Conservation (phyloP, 2,797 vertebrate genomes). For the Enteromius afrohamiltoni region DNA sequence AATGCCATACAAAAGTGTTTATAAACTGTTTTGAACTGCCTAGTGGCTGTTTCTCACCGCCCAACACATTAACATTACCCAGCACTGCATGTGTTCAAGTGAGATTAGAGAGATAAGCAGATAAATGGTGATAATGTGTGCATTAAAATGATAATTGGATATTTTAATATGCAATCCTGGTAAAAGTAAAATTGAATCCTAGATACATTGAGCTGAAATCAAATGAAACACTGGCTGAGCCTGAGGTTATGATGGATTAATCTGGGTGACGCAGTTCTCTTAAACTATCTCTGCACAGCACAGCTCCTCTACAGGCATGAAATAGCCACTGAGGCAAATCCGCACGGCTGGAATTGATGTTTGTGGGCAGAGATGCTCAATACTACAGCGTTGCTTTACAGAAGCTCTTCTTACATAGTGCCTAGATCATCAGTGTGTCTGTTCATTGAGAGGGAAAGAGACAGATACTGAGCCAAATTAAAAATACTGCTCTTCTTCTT, state of each 20-base stretch:
- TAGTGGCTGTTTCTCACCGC: background rate
- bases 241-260: constrained; percentile 7
- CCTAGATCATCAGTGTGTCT: background rate
- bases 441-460: background rate
- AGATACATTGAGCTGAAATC: background rate
- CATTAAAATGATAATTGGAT: constrained; percentile 7
- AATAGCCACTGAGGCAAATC: constrained; percentile 5
- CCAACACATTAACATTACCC: background rate
- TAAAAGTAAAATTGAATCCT: background rate
- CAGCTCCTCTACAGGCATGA: constrained; percentile 22
- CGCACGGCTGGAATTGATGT: background rate
- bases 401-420: background rate
- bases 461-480: background rate
- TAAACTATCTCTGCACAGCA: constrained; percentile 3
- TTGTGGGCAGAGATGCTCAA: constrained; percentile 1
- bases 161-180: background rate
- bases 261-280: background rate
- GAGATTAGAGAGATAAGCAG: background rate
- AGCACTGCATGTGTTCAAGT: background rate
- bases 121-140: constrained; percentile 22
- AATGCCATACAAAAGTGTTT: too few relatives aligned
- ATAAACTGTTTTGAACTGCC: background rate
- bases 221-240: constrained; percentile 12
- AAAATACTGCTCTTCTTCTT: background rate
- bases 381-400: background rate